Percentiles rank a stretch among this genome's conserved stretches.
Conservation (phyloP, 2,888 invertebrate genomes). For the Griposia aprilina region DNA sequence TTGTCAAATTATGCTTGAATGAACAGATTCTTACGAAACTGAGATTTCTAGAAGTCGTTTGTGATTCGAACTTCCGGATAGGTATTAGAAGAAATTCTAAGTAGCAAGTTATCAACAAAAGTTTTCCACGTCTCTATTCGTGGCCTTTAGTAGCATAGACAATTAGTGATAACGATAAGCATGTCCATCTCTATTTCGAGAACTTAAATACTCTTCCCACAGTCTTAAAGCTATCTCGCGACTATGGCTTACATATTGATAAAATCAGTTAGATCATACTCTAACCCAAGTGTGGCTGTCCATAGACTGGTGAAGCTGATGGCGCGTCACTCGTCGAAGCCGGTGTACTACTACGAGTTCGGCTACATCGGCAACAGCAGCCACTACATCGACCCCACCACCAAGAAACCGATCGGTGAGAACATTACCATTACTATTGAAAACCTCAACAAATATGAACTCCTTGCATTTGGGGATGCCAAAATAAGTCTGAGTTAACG, state of each 20-base stretch:
- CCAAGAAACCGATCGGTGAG: slow-evolving; percentile 75
- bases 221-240: neutral
- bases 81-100: neutral
- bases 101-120: neutral
- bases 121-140: neutral
- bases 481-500: neutral
- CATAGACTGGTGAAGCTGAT: slow-evolving; percentile 77
- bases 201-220: neutral
- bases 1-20: neutral
- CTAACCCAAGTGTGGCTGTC: neutral
- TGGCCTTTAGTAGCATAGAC: neutral
- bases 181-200: neutral
- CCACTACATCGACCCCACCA: slow-evolving; percentile 77
- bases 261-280: neutral
- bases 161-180: neutral
- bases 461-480: neutral
- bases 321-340: slow-evolving; percentile 73
- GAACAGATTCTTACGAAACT: neutral
- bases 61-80: neutral
- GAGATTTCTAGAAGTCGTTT: neutral
- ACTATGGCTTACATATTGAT: neutral
- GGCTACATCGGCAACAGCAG: slow-evolving; percentile 79
- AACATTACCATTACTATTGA: neutral
- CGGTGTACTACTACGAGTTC: slow-evolving; percentile 81
- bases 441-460: neutral